Percentiles rank a stretch among this genome's conserved stretches.
Evolutionary conservation across 2,797 vertebrate genomes (phyloP).

Genomic region (Peromyscus nudipes): DNA sequence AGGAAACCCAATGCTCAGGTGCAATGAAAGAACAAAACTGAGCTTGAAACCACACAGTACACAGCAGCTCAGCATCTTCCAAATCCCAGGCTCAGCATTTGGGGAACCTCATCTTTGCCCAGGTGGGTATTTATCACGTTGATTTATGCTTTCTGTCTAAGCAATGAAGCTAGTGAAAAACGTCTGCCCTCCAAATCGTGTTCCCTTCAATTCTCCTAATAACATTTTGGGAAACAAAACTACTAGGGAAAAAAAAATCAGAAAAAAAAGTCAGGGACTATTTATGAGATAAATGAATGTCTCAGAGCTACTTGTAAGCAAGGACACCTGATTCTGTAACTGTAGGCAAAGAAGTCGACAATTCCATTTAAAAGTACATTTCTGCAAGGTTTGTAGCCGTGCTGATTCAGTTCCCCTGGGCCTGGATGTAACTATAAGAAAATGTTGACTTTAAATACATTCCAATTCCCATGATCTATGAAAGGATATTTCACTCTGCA

Average conservation of each 20-base stretch:
- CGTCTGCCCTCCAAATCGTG: slow-evolving; percentile 64
- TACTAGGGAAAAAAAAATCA: slow-evolving; percentile 26
- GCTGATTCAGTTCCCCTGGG: slow-evolving; percentile 10
- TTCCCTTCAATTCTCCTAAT: slow-evolving; percentile 31
- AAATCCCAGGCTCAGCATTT: background rate
- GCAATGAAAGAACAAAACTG: background rate
- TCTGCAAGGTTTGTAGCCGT: slow-evolving; percentile 17
- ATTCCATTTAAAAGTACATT: slow-evolving; percentile 59
- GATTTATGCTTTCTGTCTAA: slow-evolving; percentile 62
- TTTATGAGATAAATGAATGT: slow-evolving; percentile 72
- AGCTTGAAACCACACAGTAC: background rate
- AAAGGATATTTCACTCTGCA: background rate
- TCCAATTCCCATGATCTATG: background rate
- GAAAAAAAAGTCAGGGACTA: slow-evolving; percentile 37
- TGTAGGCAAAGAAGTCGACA: background rate
- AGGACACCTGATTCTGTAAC: slow-evolving; percentile 19
- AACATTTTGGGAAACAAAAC: slow-evolving; percentile 34
- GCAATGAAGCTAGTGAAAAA: slow-evolving; percentile 73
- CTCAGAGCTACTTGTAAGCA: slow-evolving; percentile 50
- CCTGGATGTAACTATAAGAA: slow-evolving; percentile 35
- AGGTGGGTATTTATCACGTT: slow-evolving; percentile 61
- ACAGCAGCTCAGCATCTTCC: background rate
- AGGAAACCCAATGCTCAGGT: background rate
- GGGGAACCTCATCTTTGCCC: background rate
- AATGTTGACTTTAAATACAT: background rate